Conservation (phyloP, 2,113 vertebrate species). For the Neolamprologus brichardi region DNA sequence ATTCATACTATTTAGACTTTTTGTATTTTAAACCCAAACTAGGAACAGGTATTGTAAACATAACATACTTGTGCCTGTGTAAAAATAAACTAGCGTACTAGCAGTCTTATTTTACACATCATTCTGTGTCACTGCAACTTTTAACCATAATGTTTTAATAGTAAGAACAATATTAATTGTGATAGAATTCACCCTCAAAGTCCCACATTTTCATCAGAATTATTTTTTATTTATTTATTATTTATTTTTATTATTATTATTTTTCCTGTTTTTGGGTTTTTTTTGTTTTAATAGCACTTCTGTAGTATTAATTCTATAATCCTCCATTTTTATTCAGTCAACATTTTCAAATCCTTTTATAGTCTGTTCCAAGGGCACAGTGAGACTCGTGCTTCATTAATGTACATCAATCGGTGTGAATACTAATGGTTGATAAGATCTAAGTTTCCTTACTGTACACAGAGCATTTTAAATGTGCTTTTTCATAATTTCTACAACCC, state of each 20-base stretch:
- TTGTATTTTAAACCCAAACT: rapidly evolving
- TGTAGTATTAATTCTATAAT: neutral
- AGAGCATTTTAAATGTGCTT: neutral
- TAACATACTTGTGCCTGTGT: neutral
- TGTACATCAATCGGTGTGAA: neutral
- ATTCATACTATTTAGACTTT: neutral
- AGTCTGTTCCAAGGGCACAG: neutral
- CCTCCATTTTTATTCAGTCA: neutral
- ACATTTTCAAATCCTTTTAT: neutral
- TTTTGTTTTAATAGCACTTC: neutral
- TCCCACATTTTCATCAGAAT: neutral
- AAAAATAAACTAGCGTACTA: neutral
- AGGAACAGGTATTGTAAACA: neutral
- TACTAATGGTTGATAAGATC: neutral
- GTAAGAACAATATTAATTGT: neutral
- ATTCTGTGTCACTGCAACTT: neutral
- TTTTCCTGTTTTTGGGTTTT: rapidly evolving
- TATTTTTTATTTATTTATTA: neutral
- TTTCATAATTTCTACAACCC: neutral
- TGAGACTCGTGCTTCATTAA: neutral
- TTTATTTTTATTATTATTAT: neutral
- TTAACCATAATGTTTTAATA: neutral
- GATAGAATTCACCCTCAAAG: neutral
- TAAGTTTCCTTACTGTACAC: neutral
- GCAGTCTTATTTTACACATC: neutral